A percentile compares a stretch with the other conserved stretches of the same genome.
These are phyloP conservation scores for Phaenicophaeus curvirostris DNA, from an alignment of 2,797 vertebrate genomes.

Conservation along the genomic window DNA sequence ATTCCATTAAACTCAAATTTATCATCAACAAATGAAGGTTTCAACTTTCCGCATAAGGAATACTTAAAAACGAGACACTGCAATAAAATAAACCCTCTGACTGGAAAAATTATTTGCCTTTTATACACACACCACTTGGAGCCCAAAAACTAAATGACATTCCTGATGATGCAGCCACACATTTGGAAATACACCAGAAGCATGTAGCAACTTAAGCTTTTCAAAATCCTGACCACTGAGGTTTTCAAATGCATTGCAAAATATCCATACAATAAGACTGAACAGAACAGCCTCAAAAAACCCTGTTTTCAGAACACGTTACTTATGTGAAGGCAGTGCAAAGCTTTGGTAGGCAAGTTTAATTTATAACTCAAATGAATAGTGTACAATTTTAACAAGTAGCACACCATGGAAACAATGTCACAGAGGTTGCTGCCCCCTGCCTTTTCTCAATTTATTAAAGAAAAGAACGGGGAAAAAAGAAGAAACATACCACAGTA, in stretches of 20 bases:
- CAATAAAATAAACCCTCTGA: not conserved
- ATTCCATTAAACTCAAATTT: not conserved
- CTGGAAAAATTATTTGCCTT: not conserved
- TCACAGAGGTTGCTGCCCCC: not conserved
- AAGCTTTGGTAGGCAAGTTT: not conserved
- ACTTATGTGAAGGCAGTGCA: not conserved
- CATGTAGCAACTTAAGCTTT: not conserved
- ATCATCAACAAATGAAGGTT: not conserved
- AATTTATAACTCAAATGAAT: not conserved
- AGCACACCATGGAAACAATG: not conserved
- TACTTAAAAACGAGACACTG: not conserved
- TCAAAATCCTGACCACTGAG: not conserved
- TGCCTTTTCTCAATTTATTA: not conserved
- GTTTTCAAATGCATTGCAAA: not conserved
- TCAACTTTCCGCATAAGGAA: not conserved
- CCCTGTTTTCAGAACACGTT: not conserved
- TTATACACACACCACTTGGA: not conserved
- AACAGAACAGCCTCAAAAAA: not conserved
- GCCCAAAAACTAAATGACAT: not conserved
- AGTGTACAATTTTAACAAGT: not conserved
- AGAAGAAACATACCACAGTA: slow-evolving; percentile 86
- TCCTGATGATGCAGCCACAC: not conserved
- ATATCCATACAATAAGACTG: not conserved
- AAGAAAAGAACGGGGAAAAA: too few relatives aligned
- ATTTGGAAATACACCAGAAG: not conserved